Evolutionary conservation across 92 coral and sea anemone genomes (phyloP), one percentile per base, ranked within the genome.

Genomic region (Actinostola sp.): DNA sequence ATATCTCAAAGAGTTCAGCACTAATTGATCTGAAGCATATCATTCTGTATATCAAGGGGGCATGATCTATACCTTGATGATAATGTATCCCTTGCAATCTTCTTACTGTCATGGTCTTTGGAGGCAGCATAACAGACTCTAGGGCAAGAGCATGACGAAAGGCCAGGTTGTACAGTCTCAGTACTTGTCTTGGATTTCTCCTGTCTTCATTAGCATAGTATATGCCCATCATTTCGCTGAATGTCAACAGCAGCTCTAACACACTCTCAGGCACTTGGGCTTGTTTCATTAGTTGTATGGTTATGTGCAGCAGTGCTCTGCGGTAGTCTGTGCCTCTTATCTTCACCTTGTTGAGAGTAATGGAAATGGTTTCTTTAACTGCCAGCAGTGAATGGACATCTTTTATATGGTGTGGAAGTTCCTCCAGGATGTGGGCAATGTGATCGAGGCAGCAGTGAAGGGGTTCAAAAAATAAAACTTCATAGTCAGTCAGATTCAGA

Each of bases 1-100:
- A 60, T 57, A 70, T 57, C 33, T 78, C 75, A 63, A 72, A n/a
- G 49, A 79, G 77, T 66, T 58, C 70, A 32, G 63, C 66, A 79
- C 41, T 43, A 27, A 56, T 72, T 39, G 77, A 58, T 15, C 60
- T 34, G 71, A 78, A 65, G 46, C 66, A 76, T 64, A 65, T 34
- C 25, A 76, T 60, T 31, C 66, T 51, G 63, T 76, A 50, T 44
- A 76, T 62, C 21, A 76, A 61, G 51, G 75, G 67, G 6, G 74
- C 82, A 76, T 76, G 82, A 41, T 62, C 70, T 2, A 64, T 55
- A 27, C 46, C 61, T 45, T 65, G 61, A 76, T 73, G 79, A 28
- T 63, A 60, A 42, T 74, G 34, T n/a, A 66, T 66, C 4, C 72
- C 72, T 17, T 25, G 43, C 59, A 66, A 38, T 56, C 43, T 66